Conservation (phyloP, 2,888 invertebrate genomes). For the Eurytoma californica region DNA sequence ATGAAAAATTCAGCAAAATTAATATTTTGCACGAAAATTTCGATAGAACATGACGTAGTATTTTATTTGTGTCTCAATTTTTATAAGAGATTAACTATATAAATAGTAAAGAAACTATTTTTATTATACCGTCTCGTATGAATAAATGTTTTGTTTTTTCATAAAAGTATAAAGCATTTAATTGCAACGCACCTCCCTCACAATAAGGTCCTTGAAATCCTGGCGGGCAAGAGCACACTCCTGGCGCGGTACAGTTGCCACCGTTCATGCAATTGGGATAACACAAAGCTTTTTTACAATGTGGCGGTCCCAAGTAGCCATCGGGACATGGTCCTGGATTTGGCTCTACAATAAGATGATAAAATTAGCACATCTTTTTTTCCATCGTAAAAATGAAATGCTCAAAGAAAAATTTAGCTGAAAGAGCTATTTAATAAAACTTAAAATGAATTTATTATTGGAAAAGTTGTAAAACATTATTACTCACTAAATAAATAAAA, state of each 20-base stretch:
- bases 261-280: slow-evolving; percentile 96
- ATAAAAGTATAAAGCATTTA: slow-evolving; percentile 14
- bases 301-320: slow-evolving; percentile 90
- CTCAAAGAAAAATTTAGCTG: background rate
- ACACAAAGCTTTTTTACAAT: slow-evolving; percentile 91
- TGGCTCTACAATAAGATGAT: slow-evolving; percentile 47
- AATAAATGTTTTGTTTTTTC: slow-evolving; percentile 37
- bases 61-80: slow-evolving; percentile 16
- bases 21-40: background rate
- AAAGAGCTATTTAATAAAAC: background rate
- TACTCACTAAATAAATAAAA: background rate
- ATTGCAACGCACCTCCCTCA: slow-evolving; percentile 84
- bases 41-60: background rate
- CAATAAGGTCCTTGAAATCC: slow-evolving; percentile 94
- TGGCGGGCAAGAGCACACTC: slow-evolving; percentile 90
- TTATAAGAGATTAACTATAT: background rate
- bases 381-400: slow-evolving; percentile 23
- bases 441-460: too few species aligned
- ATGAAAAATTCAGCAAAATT: background rate
- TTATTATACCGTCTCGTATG: slow-evolving; percentile 24
- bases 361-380: slow-evolving; percentile 34
- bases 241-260: slow-evolving; percentile 93
- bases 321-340: slow-evolving; percentile 94
- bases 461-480: background rate
- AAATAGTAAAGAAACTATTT: background rate